A percentile compares a stretch with the other conserved stretches of the same genome.
These are phyloP conservation scores for Phaethornis superciliosus DNA, from an alignment of 2,113 vertebrate genomes.

Conservation along the genomic window DNA sequence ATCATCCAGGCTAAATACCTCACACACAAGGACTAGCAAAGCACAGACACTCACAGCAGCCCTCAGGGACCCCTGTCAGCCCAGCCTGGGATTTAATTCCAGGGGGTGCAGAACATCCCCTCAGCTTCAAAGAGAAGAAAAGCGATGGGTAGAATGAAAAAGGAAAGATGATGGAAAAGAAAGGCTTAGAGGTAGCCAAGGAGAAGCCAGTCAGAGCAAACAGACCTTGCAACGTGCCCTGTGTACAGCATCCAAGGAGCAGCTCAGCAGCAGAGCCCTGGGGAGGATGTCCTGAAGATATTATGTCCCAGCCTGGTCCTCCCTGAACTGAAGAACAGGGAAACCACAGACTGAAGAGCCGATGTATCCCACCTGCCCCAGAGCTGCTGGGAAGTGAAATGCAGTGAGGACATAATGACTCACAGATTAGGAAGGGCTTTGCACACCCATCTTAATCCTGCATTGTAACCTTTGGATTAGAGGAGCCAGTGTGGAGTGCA, in stretches of 20 bases:
- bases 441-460: slow-evolving; percentile 56
- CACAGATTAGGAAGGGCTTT: slow-evolving; percentile 62
- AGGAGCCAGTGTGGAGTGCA: not conserved
- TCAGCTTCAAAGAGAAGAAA: not conserved
- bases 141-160: not conserved
- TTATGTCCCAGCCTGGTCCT: not conserved
- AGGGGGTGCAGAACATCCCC: not conserved
- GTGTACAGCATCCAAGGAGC: not conserved
- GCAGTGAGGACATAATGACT: slow-evolving; percentile 23
- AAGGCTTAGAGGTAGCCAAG: not conserved
- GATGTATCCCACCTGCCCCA: not conserved
- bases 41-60: not conserved
- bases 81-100: not conserved
- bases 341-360: not conserved
- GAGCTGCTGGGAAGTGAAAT: slow-evolving; percentile 38
- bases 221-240: not conserved
- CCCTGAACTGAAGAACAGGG: not conserved
- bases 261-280: not conserved
- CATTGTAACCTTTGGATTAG: slow-evolving; percentile 49
- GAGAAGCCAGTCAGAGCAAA: not conserved
- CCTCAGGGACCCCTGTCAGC: not conserved
- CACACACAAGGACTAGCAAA: not conserved
- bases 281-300: not conserved
- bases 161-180: not conserved
- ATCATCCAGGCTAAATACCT: slow-evolving; percentile 43